Percentiles rank a stretch among this genome's conserved stretches.
Evolutionary conservation across 2,888 invertebrate genomes (phyloP).

Genomic region (Drosophila fungiperda): DNA sequence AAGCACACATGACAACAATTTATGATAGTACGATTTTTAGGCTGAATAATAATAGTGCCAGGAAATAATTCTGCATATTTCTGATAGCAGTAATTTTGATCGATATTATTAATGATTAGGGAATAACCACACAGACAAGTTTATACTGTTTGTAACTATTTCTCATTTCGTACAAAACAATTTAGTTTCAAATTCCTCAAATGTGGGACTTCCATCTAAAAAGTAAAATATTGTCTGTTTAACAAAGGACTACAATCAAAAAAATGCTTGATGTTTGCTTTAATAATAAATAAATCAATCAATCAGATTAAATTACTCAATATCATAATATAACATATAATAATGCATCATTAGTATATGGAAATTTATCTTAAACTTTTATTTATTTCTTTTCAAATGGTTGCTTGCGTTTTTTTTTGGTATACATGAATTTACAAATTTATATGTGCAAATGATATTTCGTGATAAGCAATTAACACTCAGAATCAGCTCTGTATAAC

Average conservation of each 20-base stretch:
- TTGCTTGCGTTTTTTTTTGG: slow-evolving; percentile 48
- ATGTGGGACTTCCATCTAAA: background rate
- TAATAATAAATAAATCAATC: background rate
- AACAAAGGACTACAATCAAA: background rate
- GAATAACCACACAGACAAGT: background rate
- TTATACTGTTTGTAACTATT: background rate
- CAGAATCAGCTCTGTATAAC: slow-evolving; percentile 6
- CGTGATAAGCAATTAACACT: slow-evolving; percentile 39
- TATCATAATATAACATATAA: background rate
- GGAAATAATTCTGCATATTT: background rate
- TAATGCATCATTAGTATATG: background rate
- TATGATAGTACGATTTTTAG: background rate
- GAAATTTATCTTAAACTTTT: background rate
- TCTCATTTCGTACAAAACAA: too few relatives aligned
- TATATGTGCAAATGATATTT: slow-evolving; percentile 3
- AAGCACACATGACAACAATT: too few relatives aligned
- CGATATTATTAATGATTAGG: background rate
- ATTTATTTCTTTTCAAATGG: slow-evolving; percentile 4
- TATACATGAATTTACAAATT: background rate
- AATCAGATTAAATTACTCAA: background rate
- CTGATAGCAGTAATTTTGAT: background rate
- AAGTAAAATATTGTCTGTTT: background rate
- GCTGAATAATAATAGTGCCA: background rate
- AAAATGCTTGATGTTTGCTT: background rate
- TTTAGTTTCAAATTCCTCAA: too few relatives aligned